Conservation (phyloP, 23 tunicate species). For the Corella eumyota region DNA sequence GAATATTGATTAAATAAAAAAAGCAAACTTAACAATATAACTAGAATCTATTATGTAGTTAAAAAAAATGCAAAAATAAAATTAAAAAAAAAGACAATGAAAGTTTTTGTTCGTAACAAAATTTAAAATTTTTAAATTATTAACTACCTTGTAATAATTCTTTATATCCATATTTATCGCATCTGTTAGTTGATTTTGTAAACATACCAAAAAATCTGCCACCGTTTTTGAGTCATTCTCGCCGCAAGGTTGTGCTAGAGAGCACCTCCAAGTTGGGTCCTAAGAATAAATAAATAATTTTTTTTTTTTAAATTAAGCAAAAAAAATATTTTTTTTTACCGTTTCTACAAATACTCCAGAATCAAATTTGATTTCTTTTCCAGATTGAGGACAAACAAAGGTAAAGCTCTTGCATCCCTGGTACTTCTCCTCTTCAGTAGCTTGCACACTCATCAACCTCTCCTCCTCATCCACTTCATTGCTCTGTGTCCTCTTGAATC, state of each 20-base stretch:
- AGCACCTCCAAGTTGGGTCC: slow-evolving; percentile 80
- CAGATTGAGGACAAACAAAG: slow-evolving; percentile 49
- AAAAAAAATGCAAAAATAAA: too few relatives aligned
- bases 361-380: slow-evolving; percentile 29
- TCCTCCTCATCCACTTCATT: slow-evolving; percentile 74
- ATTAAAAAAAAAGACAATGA: too few relatives aligned
- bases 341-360: slow-evolving; percentile 79
- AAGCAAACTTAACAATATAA: too few relatives aligned
- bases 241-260: slow-evolving; percentile 67
- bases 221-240: slow-evolving; percentile 12
- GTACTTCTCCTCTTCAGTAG: slow-evolving; percentile 84
- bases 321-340: too few relatives aligned
- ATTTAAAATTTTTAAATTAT: too few relatives aligned
- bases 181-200: slow-evolving; percentile 48
- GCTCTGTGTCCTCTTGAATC: slow-evolving; percentile 50
- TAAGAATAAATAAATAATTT: slow-evolving; percentile 3
- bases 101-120: too few relatives aligned
- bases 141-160: slow-evolving; percentile 61
- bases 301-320: too few relatives aligned
- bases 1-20: too few relatives aligned
- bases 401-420: slow-evolving; percentile 38
- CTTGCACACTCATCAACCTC: slow-evolving; percentile 57
- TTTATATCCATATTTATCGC: slow-evolving; percentile 57
- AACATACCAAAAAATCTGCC: slow-evolving; percentile 11
- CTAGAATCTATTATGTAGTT: too few relatives aligned